These are phyloP conservation scores for Lichenostomus cassidix DNA, from an alignment of 2,113 vertebrate genomes.

Conservation along the genomic window DNA sequence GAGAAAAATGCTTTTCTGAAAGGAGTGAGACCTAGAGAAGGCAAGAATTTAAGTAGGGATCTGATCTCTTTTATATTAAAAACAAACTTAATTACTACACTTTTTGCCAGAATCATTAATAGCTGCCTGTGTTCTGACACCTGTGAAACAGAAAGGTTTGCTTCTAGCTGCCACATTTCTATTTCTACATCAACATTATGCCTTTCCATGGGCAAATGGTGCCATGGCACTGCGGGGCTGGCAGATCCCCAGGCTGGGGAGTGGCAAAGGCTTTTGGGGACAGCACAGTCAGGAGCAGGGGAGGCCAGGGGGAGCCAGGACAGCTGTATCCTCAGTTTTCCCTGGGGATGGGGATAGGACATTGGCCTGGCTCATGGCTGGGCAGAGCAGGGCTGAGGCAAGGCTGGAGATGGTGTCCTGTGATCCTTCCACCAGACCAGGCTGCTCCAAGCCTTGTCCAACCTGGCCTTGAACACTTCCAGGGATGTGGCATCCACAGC, in stretches of 20 bases:
- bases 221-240: neutral
- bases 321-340: neutral
- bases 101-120: neutral
- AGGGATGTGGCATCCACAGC: neutral
- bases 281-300: neutral
- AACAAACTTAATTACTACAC: neutral
- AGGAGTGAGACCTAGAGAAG: neutral
- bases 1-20: neutral
- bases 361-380: neutral
- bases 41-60: neutral
- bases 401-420: neutral
- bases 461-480: neutral
- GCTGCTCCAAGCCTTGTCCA: fast-evolving
- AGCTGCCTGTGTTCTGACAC: neutral
- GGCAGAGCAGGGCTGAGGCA: neutral
- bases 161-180: neutral
- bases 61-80: neutral
- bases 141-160: fast-evolving
- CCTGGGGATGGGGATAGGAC: neutral
- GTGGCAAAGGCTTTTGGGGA: neutral
- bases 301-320: neutral
- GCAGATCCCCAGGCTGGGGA: fast-evolving
- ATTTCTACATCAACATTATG: neutral
- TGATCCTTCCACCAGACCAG: neutral
- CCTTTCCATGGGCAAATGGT: neutral